Percentiles rank a stretch among this genome's conserved stretches.
These are phyloP conservation scores for Pandemis corylana DNA, from an alignment of 2,888 invertebrate species.

Conservation along the genomic window DNA sequence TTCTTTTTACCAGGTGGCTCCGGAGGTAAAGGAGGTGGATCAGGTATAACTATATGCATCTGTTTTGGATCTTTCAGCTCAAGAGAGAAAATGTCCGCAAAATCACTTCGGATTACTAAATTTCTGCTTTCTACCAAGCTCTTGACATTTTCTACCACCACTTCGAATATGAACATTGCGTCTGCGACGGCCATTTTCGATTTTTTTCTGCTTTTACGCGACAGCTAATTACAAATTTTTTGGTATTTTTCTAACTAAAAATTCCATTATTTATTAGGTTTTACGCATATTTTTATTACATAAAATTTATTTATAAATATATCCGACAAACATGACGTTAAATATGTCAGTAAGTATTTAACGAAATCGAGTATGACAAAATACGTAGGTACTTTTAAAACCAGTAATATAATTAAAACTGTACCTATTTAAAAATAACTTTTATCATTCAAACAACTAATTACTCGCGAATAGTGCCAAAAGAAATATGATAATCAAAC, in stretches of 20 bases:
- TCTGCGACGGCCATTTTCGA: constrained; percentile 72
- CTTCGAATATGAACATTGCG: constrained; percentile 78
- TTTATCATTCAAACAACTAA: too few species aligned
- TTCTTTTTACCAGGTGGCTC: constrained; percentile 69
- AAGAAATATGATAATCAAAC: not conserved
- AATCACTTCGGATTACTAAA: constrained; percentile 73
- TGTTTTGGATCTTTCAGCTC: constrained; percentile 78
- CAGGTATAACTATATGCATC: constrained; percentile 77
- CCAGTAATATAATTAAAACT: not conserved
- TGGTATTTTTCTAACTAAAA: constrained; percentile 8
- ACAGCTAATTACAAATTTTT: constrained; percentile 23
- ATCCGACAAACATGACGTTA: not conserved
- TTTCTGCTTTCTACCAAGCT: constrained; percentile 65
- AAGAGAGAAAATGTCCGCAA: constrained; percentile 75
- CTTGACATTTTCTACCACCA: constrained; percentile 71
- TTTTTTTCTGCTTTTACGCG: constrained; percentile 43
- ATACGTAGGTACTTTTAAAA: not conserved
- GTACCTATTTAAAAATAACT: too few species aligned
- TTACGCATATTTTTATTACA: constrained; percentile 4
- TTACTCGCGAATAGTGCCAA: not conserved
- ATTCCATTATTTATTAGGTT: constrained; percentile 5
- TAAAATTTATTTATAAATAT: not conserved
- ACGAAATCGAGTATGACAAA: constrained; percentile 9
- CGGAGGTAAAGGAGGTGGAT: constrained; percentile 74
- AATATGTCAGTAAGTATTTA: not conserved